Base-by-base conservation (phyloP, 2,797 vertebrate genomes). In the Silurus lanzhouensis region DNA sequence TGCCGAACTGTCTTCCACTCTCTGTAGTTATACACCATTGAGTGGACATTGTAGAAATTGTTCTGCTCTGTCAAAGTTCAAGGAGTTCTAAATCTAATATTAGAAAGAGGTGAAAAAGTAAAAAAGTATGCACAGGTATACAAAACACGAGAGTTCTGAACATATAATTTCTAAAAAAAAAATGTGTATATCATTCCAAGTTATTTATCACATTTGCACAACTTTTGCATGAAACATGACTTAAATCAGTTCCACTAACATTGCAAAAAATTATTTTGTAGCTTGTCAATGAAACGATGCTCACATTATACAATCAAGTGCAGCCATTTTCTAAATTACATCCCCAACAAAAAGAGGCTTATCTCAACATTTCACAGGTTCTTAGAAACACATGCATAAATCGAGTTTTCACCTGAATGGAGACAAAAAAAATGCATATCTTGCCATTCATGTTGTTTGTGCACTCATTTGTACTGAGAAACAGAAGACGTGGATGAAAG, bases 381-480 rank as follows among this genome's bases (percentile, higher is more conserved):
- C 38, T 46, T 48, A 27, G 78, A 80, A 66, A 27, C 78, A 48
- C 63, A 81, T 14, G 38, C 78, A 80, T 64, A n/a, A 66, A 80
- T 61, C 61, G 19, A 52, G 8, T 52, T 66, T 67, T 52, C n/a
- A 25, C n/a, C 61, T 81, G 63, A 81, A 67, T 31, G 15, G 25
- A 55, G 46, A 80, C 78, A 46, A 64, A 46, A 71, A 44, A 20
- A 71, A 70, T 38, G 20, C 60, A 25, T 22, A 25, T 48, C 31
- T 66, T 64, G 22, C 44, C 61, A 66, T 80, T 66, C 64, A 80
- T 80, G 78, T 80, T 80, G 78, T 80, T 80, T 48, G 78, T 66
- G 78, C 44, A 66, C 60, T 48, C 60, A 66, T 79, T 79, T 79
- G 20, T 79, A 79, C 57, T 13, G 38, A 64, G 7, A 64, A 75